phyloP scores from a whole-genome alignment of 2,888 invertebrate genomes.

The Neuroscelio doddi region DNA sequence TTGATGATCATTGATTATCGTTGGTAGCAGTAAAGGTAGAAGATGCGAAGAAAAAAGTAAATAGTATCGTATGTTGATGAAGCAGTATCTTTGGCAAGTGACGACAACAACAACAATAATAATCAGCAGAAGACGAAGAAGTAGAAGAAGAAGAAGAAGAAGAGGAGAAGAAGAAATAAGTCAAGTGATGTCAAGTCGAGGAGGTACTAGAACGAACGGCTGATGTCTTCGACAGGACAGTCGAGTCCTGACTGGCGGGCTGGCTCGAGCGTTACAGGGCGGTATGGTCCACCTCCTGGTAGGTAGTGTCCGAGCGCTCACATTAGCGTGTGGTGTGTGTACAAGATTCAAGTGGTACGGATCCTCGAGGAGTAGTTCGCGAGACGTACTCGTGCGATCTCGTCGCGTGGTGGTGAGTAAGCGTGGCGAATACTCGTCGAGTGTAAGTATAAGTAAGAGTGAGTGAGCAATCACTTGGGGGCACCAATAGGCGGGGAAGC shows the following conservation, averaged over 20 bases:
- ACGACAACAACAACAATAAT: no score
- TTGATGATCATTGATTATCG: no score
- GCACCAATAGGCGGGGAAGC: conserved; percentile 63
- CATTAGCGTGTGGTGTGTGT: conserved; percentile 45
- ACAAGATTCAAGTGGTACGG: conserved; percentile 28
- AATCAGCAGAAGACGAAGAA: no score
- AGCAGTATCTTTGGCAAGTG: no score
- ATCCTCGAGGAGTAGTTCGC: conserved; percentile 35
- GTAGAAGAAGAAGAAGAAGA: no score
- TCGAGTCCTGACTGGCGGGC: conserved; percentile 61
- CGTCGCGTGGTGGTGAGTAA: conserved; percentile 52
- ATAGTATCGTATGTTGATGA: no score
- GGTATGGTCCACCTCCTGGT: conserved; percentile 51
- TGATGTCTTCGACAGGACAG: conserved; percentile 57
- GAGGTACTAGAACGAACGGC: conserved; percentile 5
- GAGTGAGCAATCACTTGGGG: conserved; percentile 57
- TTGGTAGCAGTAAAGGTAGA: no score
- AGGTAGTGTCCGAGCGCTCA: conserved; percentile 48
- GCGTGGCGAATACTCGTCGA: conserved; percentile 49
- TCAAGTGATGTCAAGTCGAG: no score
- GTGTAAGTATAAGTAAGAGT: conserved; percentile 52
- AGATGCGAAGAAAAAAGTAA: no score
- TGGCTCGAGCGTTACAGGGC: conserved; percentile 45
- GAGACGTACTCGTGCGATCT: conserved; percentile 42
- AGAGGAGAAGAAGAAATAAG: no score